A percentile compares a stretch with the other conserved stretches of the same genome.
Evolutionary conservation across 2,797 vertebrate genomes (phyloP).

Genomic region (Coendou prehensilis): DNA sequence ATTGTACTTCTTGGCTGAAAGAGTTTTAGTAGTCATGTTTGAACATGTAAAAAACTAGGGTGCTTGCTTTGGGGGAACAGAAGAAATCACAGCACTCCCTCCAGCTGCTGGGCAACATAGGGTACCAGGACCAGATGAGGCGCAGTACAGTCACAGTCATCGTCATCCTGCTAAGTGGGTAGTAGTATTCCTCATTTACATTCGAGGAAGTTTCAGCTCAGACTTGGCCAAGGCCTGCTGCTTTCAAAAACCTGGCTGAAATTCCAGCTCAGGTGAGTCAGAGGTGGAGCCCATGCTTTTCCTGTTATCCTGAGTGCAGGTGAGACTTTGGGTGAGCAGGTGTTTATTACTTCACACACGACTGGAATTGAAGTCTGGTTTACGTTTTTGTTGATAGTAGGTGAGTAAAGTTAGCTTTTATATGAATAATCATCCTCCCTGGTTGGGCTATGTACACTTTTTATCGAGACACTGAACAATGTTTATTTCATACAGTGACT

Average conservation of each 20-base stretch:
- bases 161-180: background rate
- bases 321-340: background rate
- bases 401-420: background rate
- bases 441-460: background rate
- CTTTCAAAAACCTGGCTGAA: background rate
- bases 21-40: slow-evolving; percentile 19
- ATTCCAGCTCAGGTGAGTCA: background rate
- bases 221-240: background rate
- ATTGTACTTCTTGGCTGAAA: background rate
- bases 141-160: background rate
- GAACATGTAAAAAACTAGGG: background rate
- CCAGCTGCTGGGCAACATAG: background rate
- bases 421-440: background rate
- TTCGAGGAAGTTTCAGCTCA: background rate
- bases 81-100: background rate
- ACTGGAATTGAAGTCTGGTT: background rate
- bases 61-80: background rate
- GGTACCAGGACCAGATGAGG: background rate
- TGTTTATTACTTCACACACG: background rate
- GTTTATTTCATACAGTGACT: background rate
- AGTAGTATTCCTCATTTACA: background rate
- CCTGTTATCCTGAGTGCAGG: background rate
- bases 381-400: background rate
- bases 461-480: background rate
- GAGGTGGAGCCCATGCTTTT: background rate